Percentiles rank a stretch among this genome's conserved stretches.
Conservation (phyloP, 2,888 invertebrate genomes). For the Scaptomyza polygonia region DNA sequence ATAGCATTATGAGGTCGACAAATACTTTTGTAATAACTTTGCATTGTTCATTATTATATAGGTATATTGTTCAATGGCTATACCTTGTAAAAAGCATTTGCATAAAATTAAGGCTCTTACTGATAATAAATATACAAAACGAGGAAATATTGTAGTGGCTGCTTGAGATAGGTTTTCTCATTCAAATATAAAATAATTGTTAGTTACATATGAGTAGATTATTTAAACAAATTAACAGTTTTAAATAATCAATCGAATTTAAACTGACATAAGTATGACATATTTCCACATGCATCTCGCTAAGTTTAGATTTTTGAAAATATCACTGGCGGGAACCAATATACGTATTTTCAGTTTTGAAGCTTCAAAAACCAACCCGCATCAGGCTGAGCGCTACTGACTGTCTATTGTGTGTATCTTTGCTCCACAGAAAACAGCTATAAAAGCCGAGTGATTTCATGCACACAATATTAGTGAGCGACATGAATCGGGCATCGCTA, state of each 20-base stretch:
- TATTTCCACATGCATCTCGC: no score
- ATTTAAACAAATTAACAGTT: no score
- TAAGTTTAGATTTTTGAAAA: neutral
- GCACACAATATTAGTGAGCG: conserved; percentile 47
- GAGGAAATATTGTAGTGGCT: neutral
- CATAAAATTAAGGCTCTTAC: neutral
- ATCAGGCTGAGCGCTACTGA: conserved; percentile 12
- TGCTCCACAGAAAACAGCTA: conserved; percentile 24
- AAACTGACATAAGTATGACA: no score
- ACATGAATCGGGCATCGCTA: conserved; percentile 88
- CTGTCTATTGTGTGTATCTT: conserved; percentile 17
- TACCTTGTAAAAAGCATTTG: neutral
- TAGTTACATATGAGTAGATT: no score
- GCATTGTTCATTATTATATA: conserved; percentile 2
- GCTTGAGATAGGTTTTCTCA: no score
- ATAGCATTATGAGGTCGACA: conserved; percentile 20
- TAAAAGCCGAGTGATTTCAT: conserved; percentile 50
- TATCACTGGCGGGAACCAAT: neutral
- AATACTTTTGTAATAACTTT: conserved; percentile 18
- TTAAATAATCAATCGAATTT: no score
- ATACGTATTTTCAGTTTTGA: conserved; percentile 7
- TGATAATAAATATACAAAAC: neutral
- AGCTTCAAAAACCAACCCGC: conserved; percentile 66
- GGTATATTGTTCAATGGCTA: neutral
- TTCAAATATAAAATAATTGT: no score